Evolutionary conservation across 2,113 vertebrate genomes (phyloP).

Genomic region (Albula goreensis): DNA sequence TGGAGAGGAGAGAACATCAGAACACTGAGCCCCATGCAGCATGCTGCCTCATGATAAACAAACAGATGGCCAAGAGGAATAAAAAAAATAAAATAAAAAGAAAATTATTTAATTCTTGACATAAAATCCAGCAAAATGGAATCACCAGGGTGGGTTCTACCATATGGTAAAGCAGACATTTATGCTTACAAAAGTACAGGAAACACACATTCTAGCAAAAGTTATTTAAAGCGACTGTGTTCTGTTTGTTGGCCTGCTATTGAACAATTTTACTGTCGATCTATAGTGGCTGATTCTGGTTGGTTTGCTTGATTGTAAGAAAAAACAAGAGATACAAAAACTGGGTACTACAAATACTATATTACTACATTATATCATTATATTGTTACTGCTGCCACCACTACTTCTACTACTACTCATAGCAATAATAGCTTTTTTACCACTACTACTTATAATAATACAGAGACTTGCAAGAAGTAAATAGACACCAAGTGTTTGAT

Average conservation of each 20-base stretch:
- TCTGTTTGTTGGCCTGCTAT: not conserved
- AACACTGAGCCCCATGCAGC: constrained; percentile 54
- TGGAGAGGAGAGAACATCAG: constrained; percentile 52
- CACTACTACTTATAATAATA: too few species aligned
- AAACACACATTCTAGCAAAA: constrained; percentile 52
- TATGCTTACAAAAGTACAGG: constrained; percentile 45
- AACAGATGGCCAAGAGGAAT: constrained; percentile 71
- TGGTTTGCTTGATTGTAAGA: not conserved
- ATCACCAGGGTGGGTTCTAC: constrained; percentile 60
- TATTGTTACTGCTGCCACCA: too few species aligned
- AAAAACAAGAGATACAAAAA: not conserved
- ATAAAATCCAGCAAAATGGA: constrained; percentile 59
- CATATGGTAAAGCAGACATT: constrained; percentile 61
- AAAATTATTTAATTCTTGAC: constrained; percentile 49
- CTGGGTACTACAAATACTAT: not conserved
- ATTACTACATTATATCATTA: too few species aligned
- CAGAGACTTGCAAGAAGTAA: too few species aligned
- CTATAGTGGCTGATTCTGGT: not conserved
- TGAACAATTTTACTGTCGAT: too few species aligned
- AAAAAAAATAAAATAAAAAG: constrained; percentile 61
- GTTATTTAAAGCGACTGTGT: constrained; percentile 56
- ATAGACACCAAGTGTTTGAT: too few species aligned
- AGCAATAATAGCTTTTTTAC: too few species aligned
- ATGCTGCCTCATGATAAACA: constrained; percentile 64
- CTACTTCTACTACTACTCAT: too few species aligned